Evolutionary conservation across 2,888 invertebrate species (phyloP).

Genomic region (Lysandra bellargus): DNA sequence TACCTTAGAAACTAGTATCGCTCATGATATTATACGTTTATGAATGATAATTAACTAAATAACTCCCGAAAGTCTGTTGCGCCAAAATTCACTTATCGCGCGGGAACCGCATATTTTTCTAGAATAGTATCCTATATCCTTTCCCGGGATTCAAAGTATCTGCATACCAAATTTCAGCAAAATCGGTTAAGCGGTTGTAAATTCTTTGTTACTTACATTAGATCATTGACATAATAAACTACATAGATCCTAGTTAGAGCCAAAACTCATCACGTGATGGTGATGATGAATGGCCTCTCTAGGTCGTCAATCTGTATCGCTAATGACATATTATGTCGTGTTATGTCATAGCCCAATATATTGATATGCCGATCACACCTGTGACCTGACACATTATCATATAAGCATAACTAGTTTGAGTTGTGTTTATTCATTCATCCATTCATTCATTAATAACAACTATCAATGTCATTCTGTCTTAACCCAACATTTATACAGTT

Average conservation of each 20-base stretch:
- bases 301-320: slow-evolving; percentile 6
- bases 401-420: neutral
- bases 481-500: neutral
- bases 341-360: slow-evolving; percentile 7
- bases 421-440: neutral
- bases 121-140: no score
- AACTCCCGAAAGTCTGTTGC: no score
- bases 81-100: no score
- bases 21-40: no score
- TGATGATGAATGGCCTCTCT: neutral
- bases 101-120: no score
- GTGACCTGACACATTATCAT: neutral
- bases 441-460: neutral
- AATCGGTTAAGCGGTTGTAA: no score
- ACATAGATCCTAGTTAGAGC: neutral
- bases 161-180: no score
- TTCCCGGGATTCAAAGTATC: no score
- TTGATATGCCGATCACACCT: neutral
- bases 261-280: neutral
- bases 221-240: no score
- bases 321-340: neutral
- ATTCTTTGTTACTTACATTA: neutral
- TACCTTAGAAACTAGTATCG: no score
- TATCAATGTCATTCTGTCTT: neutral
- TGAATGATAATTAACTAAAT: no score